A percentile compares a stretch with the other conserved stretches of the same genome.
phyloP scores from a whole-genome alignment of 2,113 vertebrate species.

The Lampris megalopsis region DNA sequence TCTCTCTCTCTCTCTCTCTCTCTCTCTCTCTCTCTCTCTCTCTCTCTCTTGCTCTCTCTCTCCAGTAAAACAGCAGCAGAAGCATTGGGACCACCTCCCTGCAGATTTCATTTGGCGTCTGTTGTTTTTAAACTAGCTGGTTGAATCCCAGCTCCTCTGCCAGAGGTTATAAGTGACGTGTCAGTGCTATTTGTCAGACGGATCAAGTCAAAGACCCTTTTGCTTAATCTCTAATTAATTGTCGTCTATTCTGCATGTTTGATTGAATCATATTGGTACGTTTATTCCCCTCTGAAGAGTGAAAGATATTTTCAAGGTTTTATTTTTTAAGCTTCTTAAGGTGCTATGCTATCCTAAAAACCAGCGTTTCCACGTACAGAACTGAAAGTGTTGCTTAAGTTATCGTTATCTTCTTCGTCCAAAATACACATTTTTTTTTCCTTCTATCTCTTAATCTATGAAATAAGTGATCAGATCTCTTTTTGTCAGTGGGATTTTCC shows the following conservation, averaged over 20 bases:
- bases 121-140: slow-evolving; percentile 25
- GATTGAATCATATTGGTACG: neutral
- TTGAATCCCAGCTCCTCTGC: slow-evolving; percentile 29
- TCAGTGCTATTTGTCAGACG: slow-evolving; percentile 55
- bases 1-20: slow-evolving; percentile 1
- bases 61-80: neutral
- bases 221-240: slow-evolving; percentile 45
- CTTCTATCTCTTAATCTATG: no score
- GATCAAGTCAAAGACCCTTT: slow-evolving; percentile 44
- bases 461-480: no score
- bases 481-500: neutral
- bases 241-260: slow-evolving; percentile 11
- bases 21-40: slow-evolving; percentile 21
- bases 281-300: neutral
- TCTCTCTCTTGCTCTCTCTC: neutral
- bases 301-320: no score
- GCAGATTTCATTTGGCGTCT: neutral
- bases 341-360: no score
- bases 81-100: neutral
- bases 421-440: no score
- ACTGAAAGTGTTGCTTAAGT: no score
- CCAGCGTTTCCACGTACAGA: no score
- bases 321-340: no score
- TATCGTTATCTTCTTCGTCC: no score
- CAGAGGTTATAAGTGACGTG: slow-evolving; percentile 46